Evolutionary conservation across 2,113 vertebrate species (phyloP).

Genomic region (Daboia siamensis): DNA sequence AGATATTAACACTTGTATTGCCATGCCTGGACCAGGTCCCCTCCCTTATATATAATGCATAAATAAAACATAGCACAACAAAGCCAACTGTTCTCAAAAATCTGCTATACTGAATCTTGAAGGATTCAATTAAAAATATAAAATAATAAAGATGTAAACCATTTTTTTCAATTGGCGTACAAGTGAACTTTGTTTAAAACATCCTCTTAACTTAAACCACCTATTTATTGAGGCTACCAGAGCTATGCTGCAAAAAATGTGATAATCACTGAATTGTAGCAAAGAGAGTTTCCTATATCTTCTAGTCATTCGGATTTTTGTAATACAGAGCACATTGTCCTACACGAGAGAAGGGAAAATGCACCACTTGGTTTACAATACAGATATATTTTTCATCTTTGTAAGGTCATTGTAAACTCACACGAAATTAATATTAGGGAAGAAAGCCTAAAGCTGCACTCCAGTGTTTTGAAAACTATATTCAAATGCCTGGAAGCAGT

Average conservation of each 20-base stretch:
- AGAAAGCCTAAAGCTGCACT: background rate
- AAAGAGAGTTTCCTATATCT: background rate
- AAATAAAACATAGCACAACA: background rate
- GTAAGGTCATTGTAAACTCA: background rate
- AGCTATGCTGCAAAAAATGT: background rate
- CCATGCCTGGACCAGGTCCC: background rate
- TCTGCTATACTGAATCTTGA: background rate
- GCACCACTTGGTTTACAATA: background rate
- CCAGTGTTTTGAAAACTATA: background rate
- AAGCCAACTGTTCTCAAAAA: background rate
- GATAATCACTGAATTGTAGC: background rate
- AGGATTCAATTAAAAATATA: background rate
- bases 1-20: background rate
- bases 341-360: background rate
- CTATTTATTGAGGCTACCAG: background rate
- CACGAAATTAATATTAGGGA: background rate
- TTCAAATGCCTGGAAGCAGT: background rate
- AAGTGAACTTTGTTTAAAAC: background rate
- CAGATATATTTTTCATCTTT: background rate
- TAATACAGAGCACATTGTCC: background rate
- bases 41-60: background rate
- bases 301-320: background rate
- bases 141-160: background rate
- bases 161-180: background rate
- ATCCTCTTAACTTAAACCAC: background rate